Evolutionary conservation across 1,140 invertebrate genomes (phyloP), one percentile per base, ranked within the genome.

Genomic region (Papilio aristodemus): DNA sequence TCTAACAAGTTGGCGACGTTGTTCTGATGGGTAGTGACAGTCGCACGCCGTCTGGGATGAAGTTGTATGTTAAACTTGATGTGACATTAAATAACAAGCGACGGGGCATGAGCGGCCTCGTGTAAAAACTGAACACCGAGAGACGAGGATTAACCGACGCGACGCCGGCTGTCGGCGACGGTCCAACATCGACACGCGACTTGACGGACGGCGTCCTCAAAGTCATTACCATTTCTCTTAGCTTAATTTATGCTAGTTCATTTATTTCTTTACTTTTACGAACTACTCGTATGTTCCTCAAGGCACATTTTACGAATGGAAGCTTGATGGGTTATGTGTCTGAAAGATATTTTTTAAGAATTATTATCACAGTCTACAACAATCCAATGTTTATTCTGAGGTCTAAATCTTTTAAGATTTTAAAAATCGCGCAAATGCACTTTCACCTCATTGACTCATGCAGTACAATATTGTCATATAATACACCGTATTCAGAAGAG

Each of bases 131-230:
- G 71, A 75, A 71, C 69, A 80, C 67, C 63, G 71, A 70, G 68
- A 73, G 38, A 58, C 64, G 71, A 79, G 77, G 78, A 87, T 83
- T 79, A 83, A 81, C 69, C 75, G 71, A 70, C 69, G 50, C 70
- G 19, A 54, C 19, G 19, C 46, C 46, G 10, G 46, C 22, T 19
- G 46, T 54, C 62, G 67, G 68, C 73, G 70, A 62, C 60, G 60
- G 39, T 66, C 50, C 72, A 64, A 63, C 63, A 73, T 71, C 70
- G 68, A 81, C 84, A 88, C 83, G 84, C 84, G 70, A 86, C 72
- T 80, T 83, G 81, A 84, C 82, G 76, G 72, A 79, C 76, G 70
- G 77, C 77, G 68, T 70, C 73, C 71, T 81, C 77, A 78, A 81
- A 78, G 68, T 75, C 77, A 83, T 85, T 80, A 81, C 77, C 80